Conservation (phyloP, 2,113 vertebrate species). For the Haliaeetus leucogaster region DNA sequence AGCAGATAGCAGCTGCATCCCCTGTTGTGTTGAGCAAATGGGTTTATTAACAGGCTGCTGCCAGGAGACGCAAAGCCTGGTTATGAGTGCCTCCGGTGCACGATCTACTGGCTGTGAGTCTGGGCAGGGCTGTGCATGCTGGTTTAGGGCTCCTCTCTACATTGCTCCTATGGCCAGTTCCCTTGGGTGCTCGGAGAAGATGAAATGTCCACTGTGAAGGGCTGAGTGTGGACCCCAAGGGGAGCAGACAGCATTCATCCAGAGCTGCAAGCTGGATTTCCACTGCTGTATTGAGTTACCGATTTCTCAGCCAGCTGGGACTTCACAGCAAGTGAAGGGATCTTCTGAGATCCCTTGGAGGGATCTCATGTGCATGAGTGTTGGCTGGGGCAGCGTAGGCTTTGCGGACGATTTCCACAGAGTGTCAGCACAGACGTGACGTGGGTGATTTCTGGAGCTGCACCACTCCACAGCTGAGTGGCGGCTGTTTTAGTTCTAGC, state of each 20-base stretch:
- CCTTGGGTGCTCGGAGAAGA: background rate
- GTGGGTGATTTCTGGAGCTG: background rate
- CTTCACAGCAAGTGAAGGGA: background rate
- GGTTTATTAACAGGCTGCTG: background rate
- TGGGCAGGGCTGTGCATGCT: background rate
- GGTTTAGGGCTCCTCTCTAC: background rate
- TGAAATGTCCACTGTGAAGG: background rate
- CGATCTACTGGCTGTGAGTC: background rate
- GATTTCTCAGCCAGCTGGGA: too few species aligned
- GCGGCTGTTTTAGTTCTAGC: background rate
- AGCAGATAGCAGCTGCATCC: conserved; percentile 10
- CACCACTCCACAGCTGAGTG: background rate
- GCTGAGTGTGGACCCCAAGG: background rate
- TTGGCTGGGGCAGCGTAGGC: background rate
- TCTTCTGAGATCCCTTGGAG: background rate
- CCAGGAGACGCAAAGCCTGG: background rate
- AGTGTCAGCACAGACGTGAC: background rate
- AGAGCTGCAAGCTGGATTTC: background rate
- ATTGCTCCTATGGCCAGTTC: background rate
- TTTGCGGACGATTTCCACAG: background rate
- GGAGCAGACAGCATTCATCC: background rate
- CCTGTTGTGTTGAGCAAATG: background rate
- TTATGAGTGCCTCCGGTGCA: background rate
- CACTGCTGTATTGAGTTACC: background rate
- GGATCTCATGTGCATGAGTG: rapidly evolving